Evolutionary conservation across 2,888 invertebrate genomes (phyloP).

Genomic region (Ectemnius lituratus): DNA sequence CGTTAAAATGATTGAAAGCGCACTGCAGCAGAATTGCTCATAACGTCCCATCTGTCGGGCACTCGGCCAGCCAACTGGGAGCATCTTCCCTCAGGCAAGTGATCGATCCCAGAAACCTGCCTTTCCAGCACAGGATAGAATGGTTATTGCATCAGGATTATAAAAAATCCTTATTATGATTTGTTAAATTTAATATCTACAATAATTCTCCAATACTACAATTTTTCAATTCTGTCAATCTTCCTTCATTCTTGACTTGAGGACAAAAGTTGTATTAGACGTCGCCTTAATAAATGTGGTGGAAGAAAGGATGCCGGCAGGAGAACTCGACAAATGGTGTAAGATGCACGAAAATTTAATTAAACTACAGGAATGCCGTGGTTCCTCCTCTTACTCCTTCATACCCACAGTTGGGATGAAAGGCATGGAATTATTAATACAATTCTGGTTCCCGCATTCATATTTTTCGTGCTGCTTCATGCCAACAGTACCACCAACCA

Average conservation of each 20-base stretch:
- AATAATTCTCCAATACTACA: too few relatives aligned
- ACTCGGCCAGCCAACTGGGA: constrained; percentile 2
- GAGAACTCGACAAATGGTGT: constrained; percentile 62
- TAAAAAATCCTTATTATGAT: background rate
- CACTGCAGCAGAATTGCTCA: constrained; percentile 19
- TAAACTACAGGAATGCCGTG: constrained; percentile 60
- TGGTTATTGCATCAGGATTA: background rate
- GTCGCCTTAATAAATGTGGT: constrained; percentile 14
- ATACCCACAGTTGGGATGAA: constrained; percentile 47
- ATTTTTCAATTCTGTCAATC: too few relatives aligned
- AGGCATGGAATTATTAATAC: constrained; percentile 70
- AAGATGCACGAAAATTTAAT: constrained; percentile 73
- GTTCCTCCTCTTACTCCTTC: background rate
- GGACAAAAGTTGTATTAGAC: too few relatives aligned
- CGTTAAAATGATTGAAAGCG: background rate
- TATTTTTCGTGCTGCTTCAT: constrained; percentile 65
- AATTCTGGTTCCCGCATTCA: constrained; percentile 67
- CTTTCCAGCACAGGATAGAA: constrained; percentile 53
- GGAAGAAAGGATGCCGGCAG: constrained; percentile 47
- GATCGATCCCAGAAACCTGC: constrained; percentile 47
- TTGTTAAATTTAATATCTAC: background rate
- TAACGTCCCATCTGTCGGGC: constrained; percentile 39
- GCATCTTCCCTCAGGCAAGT: constrained; percentile 27
- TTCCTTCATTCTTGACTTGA: too few relatives aligned
- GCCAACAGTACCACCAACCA: constrained; percentile 41